Conservation (phyloP, 2,888 invertebrate genomes). For the Microdon myrmicae region DNA sequence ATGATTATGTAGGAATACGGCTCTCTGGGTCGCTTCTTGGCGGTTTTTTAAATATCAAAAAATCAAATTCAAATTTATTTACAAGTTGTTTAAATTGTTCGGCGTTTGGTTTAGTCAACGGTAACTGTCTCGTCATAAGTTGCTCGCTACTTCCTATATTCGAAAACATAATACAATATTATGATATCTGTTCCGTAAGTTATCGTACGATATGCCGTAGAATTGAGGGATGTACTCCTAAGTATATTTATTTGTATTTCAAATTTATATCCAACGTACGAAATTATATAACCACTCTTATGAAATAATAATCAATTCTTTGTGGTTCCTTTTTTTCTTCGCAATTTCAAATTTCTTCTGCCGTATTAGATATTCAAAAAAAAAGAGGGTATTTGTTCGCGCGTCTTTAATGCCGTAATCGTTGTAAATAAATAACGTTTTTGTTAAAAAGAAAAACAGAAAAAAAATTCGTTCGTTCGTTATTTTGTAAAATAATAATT, state of each 20-base stretch:
- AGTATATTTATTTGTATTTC: too few relatives aligned
- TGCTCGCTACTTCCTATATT: too few relatives aligned
- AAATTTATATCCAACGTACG: conserved; percentile 20
- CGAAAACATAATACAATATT: conserved; percentile 44
- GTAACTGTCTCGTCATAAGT: conserved; percentile 27
- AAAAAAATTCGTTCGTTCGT: conserved; percentile 44
- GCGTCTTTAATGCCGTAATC: conserved; percentile 45
- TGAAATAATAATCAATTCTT: conserved; percentile 45
- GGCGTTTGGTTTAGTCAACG: conserved; percentile 18
- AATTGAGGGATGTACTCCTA: too few relatives aligned
- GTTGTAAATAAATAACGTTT: conserved; percentile 25
- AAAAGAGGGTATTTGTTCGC: conserved; percentile 23
- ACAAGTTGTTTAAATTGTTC: conserved; percentile 25
- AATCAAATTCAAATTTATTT: conserved; percentile 38
- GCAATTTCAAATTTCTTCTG: too few relatives aligned
- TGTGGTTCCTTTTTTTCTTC: conserved; percentile 11
- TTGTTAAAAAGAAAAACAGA: conserved; percentile 18
- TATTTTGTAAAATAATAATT: conserved; percentile 18
- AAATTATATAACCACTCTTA: conserved; percentile 42
- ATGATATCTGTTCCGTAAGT: too few relatives aligned
- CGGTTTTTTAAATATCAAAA: conserved; percentile 43
- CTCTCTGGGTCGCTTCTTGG: conserved; percentile 43
- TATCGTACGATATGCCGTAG: too few relatives aligned
- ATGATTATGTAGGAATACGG: conserved; percentile 36
- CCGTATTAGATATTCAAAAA: too few relatives aligned